phyloP scores from a whole-genome alignment of 2,113 vertebrate genomes.

The Periophthalmus modestus region DNA sequence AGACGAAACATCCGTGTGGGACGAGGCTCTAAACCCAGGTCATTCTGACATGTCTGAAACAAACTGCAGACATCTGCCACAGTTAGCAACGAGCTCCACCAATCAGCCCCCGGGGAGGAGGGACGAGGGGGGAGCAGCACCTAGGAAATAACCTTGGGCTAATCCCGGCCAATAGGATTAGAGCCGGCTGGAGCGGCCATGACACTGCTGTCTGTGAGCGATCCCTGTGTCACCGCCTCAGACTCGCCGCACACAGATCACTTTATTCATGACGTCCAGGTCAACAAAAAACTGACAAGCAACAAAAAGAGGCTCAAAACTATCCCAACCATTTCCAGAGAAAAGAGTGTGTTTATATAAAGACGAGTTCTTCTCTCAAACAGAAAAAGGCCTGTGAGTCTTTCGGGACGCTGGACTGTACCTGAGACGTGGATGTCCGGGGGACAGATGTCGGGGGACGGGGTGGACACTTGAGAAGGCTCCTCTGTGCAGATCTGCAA shows the following conservation, averaged over 20 bases:
- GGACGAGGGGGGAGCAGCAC: conserved; percentile 21
- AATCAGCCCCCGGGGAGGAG: conserved; percentile 27
- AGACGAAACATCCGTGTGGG: not conserved
- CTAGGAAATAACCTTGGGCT: conserved; percentile 55
- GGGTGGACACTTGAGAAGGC: conserved; percentile 72
- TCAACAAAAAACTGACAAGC: too few relatives aligned
- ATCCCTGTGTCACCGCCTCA: not conserved
- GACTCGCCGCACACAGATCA: too few relatives aligned
- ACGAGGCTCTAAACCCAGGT: not conserved
- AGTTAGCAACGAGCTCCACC: conserved; percentile 46
- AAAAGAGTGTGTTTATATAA: too few relatives aligned
- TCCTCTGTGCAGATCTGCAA: conserved; percentile 82
- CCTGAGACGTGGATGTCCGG: conserved; percentile 76
- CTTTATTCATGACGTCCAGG: too few relatives aligned
- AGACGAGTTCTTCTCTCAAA: too few relatives aligned
- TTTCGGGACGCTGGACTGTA: conserved; percentile 4
- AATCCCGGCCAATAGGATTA: conserved; percentile 70
- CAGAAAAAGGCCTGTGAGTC: too few relatives aligned
- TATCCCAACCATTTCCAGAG: too few relatives aligned
- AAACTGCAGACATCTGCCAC: conserved; percentile 51
- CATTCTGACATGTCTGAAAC: not conserved
- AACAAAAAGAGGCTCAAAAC: not conserved
- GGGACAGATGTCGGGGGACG: conserved; percentile 83
- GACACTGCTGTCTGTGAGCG: not conserved
- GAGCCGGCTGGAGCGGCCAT: conserved; percentile 9